These are phyloP conservation scores for Steatocranus sp. DNA, from an alignment of 2,797 vertebrate species.

Conservation along the genomic window DNA sequence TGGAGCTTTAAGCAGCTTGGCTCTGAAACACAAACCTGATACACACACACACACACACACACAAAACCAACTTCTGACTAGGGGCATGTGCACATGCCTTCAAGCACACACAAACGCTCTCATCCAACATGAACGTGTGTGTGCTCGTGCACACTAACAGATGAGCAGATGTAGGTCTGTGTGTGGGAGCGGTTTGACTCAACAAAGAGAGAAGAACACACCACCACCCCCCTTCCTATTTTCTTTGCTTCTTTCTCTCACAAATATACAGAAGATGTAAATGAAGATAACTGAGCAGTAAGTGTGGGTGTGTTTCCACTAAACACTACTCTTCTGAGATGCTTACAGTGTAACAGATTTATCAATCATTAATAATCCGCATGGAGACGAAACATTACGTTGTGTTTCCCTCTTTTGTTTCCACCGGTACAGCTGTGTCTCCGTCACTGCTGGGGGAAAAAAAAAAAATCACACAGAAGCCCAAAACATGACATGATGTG, in stretches of 20 bases:
- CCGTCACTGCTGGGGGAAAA: neutral
- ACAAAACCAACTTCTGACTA: neutral
- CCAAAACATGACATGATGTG: neutral
- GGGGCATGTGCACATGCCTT: neutral
- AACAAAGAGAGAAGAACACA: neutral
- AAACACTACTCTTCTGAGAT: neutral
- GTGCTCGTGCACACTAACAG: neutral
- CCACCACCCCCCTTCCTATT: neutral
- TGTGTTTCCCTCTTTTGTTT: slow-evolving; percentile 3
- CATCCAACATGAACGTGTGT: neutral
- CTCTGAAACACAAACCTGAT: neutral
- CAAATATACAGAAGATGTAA: slow-evolving; percentile 23
- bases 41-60: neutral
- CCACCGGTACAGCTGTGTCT: neutral
- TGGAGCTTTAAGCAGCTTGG: neutral
- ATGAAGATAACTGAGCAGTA: slow-evolving; percentile 6
- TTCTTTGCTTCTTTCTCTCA: neutral
- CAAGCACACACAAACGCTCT: neutral
- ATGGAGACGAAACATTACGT: neutral
- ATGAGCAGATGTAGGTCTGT: slow-evolving; percentile 41
- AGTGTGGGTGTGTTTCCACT: slow-evolving; percentile 44
- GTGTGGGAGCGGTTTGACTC: slow-evolving; percentile 32
- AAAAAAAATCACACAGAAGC: neutral
- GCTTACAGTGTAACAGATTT: neutral
- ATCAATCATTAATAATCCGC: neutral